phyloP scores from a whole-genome alignment of 2,797 vertebrate genomes.

The Lepilemur ruficaudatus region DNA sequence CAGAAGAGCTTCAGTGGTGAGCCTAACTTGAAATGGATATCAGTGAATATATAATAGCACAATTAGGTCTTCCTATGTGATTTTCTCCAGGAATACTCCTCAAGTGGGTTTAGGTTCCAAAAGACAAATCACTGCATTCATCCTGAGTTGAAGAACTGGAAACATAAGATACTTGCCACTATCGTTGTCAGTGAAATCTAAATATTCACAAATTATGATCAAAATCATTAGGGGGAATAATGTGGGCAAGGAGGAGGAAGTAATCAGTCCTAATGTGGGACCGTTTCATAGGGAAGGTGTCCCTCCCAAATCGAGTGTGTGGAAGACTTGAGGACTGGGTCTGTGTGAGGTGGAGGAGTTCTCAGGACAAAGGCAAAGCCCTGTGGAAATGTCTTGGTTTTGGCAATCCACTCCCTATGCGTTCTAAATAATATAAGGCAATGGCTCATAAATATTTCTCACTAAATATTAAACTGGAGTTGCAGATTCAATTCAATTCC shows the following conservation, averaged over 20 bases:
- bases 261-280: not conserved
- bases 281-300: not conserved
- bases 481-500: not conserved
- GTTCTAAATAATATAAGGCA: not conserved
- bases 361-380: not conserved
- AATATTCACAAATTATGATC: not conserved
- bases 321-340: not conserved
- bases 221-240: not conserved
- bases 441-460: not conserved
- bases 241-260: not conserved
- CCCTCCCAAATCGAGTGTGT: not conserved
- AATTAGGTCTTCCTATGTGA: not conserved
- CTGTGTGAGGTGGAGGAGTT: not conserved
- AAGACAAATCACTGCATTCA: not conserved
- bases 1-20: not conserved
- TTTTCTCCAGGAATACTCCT: not conserved
- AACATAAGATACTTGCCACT: not conserved
- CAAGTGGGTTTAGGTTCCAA: not conserved
- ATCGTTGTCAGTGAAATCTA: not conserved
- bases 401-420: not conserved
- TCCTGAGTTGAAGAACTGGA: not conserved
- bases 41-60: not conserved
- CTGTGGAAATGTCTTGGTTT: not conserved
- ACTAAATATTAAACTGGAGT: not conserved
- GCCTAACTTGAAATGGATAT: not conserved